These are phyloP conservation scores for Lithobates sylvaticus DNA, from an alignment of 2,797 vertebrate species.

Conservation along the genomic window DNA sequence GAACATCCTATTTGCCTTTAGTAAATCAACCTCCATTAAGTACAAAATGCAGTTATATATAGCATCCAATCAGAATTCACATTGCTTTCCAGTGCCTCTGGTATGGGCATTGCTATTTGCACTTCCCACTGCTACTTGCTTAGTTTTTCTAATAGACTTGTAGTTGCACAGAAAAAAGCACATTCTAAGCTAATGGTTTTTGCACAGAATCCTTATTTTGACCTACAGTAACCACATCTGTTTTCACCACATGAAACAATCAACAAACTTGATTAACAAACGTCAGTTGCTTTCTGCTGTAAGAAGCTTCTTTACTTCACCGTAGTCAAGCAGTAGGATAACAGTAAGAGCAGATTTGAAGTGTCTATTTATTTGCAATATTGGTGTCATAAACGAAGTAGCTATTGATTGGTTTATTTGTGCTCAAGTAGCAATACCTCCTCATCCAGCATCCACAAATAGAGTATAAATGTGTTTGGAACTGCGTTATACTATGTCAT, in stretches of 20 bases:
- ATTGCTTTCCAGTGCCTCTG: no score
- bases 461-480: neutral
- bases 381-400: neutral
- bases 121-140: no score
- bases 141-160: no score
- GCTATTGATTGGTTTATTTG: conserved; percentile 14
- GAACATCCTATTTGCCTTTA: no score
- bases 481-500: neutral
- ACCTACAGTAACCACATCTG: neutral
- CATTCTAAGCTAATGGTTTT: neutral
- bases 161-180: neutral
- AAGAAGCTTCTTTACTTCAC: neutral
- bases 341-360: neutral
- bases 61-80: no score
- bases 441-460: conserved; percentile 2
- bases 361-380: conserved; percentile 11
- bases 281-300: neutral
- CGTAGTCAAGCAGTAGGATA: neutral
- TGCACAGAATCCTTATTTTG: neutral
- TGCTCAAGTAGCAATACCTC: neutral
- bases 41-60: no score
- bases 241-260: neutral
- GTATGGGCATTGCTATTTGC: no score
- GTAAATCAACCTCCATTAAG: no score
- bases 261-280: neutral